Percentiles rank a stretch among this genome's conserved stretches.
Conservation (phyloP, 2,888 invertebrate species). For the Nowickia ferox region DNA sequence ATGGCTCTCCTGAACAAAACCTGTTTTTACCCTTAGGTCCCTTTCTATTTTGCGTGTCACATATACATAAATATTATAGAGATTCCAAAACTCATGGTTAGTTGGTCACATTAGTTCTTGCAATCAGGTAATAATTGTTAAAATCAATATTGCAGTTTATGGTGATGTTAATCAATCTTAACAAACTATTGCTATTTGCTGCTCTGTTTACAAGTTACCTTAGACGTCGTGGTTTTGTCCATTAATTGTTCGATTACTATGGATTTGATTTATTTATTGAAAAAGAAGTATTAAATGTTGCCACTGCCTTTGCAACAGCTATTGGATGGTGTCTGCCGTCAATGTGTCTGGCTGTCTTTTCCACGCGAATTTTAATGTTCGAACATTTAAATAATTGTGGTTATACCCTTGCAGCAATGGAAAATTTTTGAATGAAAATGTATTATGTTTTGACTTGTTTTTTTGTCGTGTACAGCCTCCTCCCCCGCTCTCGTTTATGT, state of each 20-base stretch:
- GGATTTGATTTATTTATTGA: not conserved
- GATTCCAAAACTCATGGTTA: not conserved
- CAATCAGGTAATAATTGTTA: constrained; percentile 39
- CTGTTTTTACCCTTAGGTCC: too few relatives aligned
- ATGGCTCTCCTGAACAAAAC: too few relatives aligned
- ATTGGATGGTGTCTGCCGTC: constrained; percentile 27
- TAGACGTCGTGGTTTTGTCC: constrained; percentile 52
- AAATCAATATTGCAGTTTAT: constrained; percentile 42
- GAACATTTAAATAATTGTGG: not conserved
- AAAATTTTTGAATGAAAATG: constrained; percentile 69
- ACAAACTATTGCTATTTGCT: constrained; percentile 44
- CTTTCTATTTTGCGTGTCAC: too few relatives aligned
- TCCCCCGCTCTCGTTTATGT: not conserved
- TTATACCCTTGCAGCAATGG: constrained; percentile 44
- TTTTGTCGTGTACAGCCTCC: not conserved
- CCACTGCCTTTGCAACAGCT: not conserved
- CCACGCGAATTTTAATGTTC: constrained; percentile 20
- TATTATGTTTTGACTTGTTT: constrained; percentile 26
- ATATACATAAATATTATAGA: not conserved
- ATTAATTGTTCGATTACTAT: constrained; percentile 41
- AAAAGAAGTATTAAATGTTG: not conserved
- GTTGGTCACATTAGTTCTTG: constrained; percentile 20
- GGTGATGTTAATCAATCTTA: constrained; percentile 66
- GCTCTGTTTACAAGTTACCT: constrained; percentile 63
- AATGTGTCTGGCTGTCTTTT: constrained; percentile 38